These are phyloP conservation scores for Pteronura brasiliensis DNA, from an alignment of 2,113 vertebrate species.

Conservation along the genomic window DNA sequence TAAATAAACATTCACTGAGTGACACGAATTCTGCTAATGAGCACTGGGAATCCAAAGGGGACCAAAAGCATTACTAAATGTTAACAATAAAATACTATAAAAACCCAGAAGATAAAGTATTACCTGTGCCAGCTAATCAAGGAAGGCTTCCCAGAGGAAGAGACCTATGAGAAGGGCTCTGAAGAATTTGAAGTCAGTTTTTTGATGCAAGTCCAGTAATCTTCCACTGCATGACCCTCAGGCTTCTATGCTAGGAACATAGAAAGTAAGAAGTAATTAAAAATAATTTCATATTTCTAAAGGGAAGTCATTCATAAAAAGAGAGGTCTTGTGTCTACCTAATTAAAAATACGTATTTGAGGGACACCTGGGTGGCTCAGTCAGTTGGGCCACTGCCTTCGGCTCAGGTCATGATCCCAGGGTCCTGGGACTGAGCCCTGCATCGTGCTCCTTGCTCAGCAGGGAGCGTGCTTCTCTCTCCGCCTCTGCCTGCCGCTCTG, in stretches of 20 bases:
- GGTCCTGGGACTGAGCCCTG: too few relatives aligned
- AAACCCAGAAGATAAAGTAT: background rate
- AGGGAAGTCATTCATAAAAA: background rate
- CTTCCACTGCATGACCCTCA: background rate
- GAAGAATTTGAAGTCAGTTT: background rate
- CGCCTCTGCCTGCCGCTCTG: too few relatives aligned
- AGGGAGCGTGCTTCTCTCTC: too few relatives aligned
- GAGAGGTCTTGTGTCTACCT: background rate
- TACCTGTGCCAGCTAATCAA: background rate
- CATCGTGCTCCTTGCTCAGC: too few relatives aligned
- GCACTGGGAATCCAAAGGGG: background rate
- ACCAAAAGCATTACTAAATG: background rate
- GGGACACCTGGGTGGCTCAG: background rate
- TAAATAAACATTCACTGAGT: background rate
- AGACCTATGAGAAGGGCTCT: background rate
- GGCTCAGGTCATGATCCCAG: too few relatives aligned
- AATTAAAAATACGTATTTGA: background rate
- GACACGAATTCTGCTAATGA: background rate
- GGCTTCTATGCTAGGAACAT: background rate
- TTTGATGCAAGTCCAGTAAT: background rate
- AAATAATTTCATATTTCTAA: background rate
- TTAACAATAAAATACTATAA: background rate
- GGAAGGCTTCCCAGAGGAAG: background rate
- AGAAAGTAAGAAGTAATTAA: background rate
- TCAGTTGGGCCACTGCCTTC: background rate